Evolutionary conservation across 2,797 vertebrate species (phyloP), one percentile per base, ranked within the genome.

Genomic region (Arctocebus calabarensis): DNA sequence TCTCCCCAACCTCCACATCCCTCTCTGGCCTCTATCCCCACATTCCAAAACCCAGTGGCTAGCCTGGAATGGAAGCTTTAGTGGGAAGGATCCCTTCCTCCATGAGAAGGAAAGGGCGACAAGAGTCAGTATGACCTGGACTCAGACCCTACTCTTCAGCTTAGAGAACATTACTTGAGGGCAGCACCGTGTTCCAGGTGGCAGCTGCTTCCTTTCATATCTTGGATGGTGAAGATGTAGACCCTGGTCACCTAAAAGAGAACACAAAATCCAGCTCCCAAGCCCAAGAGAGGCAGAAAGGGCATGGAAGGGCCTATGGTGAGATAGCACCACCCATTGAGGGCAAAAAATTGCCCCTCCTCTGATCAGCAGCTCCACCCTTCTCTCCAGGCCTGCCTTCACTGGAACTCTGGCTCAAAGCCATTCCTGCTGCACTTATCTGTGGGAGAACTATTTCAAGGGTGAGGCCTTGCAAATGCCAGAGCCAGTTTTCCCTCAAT

Each of bases 141-240:
- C 1, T 10, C n/a, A 68, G 11, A 61, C 5, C 55, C 83, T 25
- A 14, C 32, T 82, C n/a, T 59, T 52, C 29, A 66, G 37, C 27
- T 64, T n/a, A 87, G 37, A 75, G 20, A 45, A 20, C 37, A 66
- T 87, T 88, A 95, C 89, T 48, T 55, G 68, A 87, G 40, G 77
- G 61, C 70, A 96, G 10, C 5, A 23, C 3, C 5, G 20, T 61
- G n/a, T 43, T 68, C 12, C 43, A 68, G 61, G 25, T 6, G 4
- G 64, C 45, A 3, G 48, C 37, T 82, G 74, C 40, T 52, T 45
- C 34, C 29, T 84, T 91, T 73, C 78, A 9, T 55, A 11, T 55
- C 2, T 12, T 12, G 25, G 3, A 29, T 13, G 43, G 20, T 81
- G 45, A 32, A 2, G 17, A 59, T 27, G 8, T 13, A 34, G 43